A percentile compares a stretch with the other conserved stretches of the same genome.
phyloP scores from a whole-genome alignment of 2,888 invertebrate species.

The Mongoloraphidia duomilia region DNA sequence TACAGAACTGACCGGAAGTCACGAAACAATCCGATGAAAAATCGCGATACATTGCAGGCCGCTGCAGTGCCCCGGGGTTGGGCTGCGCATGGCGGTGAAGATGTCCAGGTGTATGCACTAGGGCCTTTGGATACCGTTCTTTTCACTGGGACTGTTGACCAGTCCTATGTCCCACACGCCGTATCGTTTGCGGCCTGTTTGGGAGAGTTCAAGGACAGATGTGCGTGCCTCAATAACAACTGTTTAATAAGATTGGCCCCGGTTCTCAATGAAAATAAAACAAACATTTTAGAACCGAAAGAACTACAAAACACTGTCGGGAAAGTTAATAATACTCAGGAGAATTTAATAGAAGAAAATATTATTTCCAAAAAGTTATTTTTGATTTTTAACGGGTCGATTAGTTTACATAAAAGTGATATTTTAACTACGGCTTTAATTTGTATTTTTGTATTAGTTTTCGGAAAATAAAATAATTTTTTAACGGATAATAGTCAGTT shows the following conservation, averaged over 20 bases:
- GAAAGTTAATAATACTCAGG: too few species aligned
- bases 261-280: too few species aligned
- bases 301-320: too few species aligned
- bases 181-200: slow-evolving; percentile 56
- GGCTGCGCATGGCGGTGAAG: slow-evolving; percentile 61
- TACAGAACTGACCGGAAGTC: slow-evolving; percentile 37
- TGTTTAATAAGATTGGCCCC: not conserved
- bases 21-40: slow-evolving; percentile 19
- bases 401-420: too few species aligned
- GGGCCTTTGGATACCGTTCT: slow-evolving; percentile 41
- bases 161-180: slow-evolving; percentile 63
- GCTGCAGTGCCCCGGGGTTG: slow-evolving; percentile 53
- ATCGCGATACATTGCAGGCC: slow-evolving; percentile 40
- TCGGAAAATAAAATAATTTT: too few species aligned
- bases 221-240: slow-evolving; percentile 20
- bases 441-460: too few species aligned
- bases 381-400: too few species aligned
- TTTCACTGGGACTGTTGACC: slow-evolving; percentile 54
- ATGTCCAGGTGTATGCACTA: slow-evolving; percentile 56
- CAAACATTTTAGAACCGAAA: too few species aligned
- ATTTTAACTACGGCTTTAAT: too few species aligned
- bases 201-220: slow-evolving; percentile 41
- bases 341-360: too few species aligned
- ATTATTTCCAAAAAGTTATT: too few species aligned
- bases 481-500: too few species aligned